Evolutionary conservation across 2,797 vertebrate genomes (phyloP).

Genomic region (Bradypodion pumilum): DNA sequence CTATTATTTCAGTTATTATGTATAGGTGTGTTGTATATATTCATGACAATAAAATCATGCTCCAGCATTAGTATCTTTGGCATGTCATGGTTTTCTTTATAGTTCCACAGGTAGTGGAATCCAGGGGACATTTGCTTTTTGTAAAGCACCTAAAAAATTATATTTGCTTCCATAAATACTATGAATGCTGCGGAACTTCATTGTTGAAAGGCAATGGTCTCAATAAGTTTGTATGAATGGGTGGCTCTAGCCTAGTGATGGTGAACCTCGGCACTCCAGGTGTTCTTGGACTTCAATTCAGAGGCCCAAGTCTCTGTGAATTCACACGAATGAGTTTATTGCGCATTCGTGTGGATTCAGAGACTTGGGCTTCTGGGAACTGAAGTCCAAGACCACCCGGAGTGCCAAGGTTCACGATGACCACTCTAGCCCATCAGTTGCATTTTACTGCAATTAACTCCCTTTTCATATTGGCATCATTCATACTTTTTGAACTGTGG

Average conservation of each 20-base stretch:
- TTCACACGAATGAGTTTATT: too few relatives aligned
- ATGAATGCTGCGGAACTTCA: neutral
- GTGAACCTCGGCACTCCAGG: too few relatives aligned
- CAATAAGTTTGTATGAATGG: neutral
- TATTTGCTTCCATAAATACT: neutral
- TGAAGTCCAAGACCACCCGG: too few relatives aligned
- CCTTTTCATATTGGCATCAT: neutral
- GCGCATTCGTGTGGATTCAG: too few relatives aligned
- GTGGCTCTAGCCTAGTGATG: too few relatives aligned
- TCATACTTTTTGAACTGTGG: neutral
- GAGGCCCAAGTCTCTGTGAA: too few relatives aligned
- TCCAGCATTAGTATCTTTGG: slow-evolving; percentile 50
- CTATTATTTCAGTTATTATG: slow-evolving; percentile 71
- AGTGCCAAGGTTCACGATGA: too few relatives aligned
- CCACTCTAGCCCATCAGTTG: neutral
- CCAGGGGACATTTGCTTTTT: too few relatives aligned
- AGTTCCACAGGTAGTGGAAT: neutral
- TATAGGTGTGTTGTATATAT: slow-evolving; percentile 76
- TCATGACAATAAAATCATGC: slow-evolving; percentile 66
- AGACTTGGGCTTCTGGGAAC: too few relatives aligned
- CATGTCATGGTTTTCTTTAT: neutral
- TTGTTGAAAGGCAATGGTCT: neutral
- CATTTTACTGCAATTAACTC: neutral
- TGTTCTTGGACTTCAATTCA: too few relatives aligned
- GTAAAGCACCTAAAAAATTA: too few relatives aligned